phyloP scores from a whole-genome alignment of 2,797 vertebrate species.

The Anomalospiza imberbis region DNA sequence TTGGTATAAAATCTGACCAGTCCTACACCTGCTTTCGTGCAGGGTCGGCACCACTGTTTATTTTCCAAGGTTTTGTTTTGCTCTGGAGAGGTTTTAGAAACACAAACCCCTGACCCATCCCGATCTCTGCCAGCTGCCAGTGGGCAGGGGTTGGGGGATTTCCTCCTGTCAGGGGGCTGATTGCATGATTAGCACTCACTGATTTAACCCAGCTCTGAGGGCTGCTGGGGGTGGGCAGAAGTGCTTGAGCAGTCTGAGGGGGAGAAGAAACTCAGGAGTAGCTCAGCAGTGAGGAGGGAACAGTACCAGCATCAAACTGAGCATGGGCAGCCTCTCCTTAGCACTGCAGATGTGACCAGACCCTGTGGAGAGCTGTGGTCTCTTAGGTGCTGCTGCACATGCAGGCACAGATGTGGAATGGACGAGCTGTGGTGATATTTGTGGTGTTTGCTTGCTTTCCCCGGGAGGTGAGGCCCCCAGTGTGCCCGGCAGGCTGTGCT shows the following conservation, averaged over 20 bases:
- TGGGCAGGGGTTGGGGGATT: neutral
- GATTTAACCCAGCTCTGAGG: neutral
- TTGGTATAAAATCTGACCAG: accelerated
- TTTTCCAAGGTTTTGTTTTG: neutral
- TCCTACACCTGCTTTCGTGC: neutral
- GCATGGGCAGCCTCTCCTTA: accelerated
- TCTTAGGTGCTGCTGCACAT: accelerated
- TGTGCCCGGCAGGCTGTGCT: neutral
- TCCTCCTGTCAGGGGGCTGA: no score
- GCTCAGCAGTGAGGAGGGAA: neutral
- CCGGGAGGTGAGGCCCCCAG: accelerated
- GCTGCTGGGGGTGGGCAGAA: neutral
- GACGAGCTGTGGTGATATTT: neutral
- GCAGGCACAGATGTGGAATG: accelerated
- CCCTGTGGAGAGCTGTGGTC: accelerated
- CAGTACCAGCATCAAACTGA: neutral
- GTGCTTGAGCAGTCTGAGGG: accelerated
- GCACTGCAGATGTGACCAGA: accelerated
- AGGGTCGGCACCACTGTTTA: neutral
- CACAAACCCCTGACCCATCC: neutral
- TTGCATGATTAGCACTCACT: neutral
- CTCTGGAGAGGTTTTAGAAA: neutral
- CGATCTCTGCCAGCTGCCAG: neutral
- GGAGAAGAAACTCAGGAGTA: accelerated
- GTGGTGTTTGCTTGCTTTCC: neutral